Evolutionary conservation across 2,113 vertebrate species (phyloP), one percentile per base, ranked within the genome.

Genomic region (Gasterosteus aculeatus): DNA sequence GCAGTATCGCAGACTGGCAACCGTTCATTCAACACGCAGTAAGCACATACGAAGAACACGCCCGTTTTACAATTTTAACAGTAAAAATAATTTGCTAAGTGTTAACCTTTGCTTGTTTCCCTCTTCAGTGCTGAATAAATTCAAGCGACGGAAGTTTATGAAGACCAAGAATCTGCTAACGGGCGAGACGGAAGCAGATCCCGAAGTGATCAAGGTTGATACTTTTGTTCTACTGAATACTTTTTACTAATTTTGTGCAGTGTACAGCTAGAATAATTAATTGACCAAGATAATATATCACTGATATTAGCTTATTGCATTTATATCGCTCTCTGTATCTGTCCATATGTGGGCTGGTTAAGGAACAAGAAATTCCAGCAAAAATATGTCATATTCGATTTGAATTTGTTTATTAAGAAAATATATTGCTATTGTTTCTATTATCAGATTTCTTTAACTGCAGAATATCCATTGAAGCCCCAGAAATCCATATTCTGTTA

Each of bases 131-230:
- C 92, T 99, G 75, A 99, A 99, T 86, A 99, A 99, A 69, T 99
- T 95, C 83, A 99, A 99, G 72, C 92, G 97, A 9, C 90, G 97
- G 42, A 93, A 97, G 53, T 99, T 98, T 83, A 87, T 95, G 85
- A 99, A 99, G 90, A 98, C 97, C 62, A 99, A 98, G 88, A 99
- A 98, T 87, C 92, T 99, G 12, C 88, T 99, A 67, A 99, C 97
- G 0, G 97, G 97, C 7, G 97, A 98, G 87, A 99, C 97, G 0
- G 97, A 98, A 77, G 96, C 95, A 0, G 97, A 98, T 85, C 97
- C 97, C 0, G 97, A 98, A 77, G 95, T 98, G 92, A 99, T 99
- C 81, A 99, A 98, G 95, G 97, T 97, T 38, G 35, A 53, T 59
- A 9, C 41, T 60, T 59, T 5, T 49, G 14, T 51, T 42, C 44